A percentile compares a stretch with the other conserved stretches of the same genome.
Evolutionary conservation across 2,113 vertebrate species (phyloP).

Genomic region (Pterocles orientalis): DNA sequence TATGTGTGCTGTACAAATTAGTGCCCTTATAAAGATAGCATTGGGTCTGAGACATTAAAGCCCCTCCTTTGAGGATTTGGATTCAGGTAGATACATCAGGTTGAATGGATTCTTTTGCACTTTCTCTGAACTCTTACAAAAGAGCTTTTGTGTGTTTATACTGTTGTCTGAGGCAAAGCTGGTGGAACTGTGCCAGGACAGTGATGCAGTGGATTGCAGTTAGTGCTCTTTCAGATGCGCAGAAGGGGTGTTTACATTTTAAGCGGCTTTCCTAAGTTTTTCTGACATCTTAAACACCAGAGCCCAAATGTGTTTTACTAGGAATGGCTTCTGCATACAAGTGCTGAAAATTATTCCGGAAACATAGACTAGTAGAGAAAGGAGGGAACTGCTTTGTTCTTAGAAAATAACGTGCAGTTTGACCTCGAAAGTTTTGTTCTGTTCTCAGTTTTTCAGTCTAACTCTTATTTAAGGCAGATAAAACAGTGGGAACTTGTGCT

Average conservation of each 20-base stretch:
- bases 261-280: background rate
- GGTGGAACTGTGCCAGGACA: slow-evolving; percentile 43
- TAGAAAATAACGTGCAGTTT: background rate
- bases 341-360: background rate
- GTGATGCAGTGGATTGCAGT: background rate
- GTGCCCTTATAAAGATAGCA: slow-evolving; percentile 27
- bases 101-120: slow-evolving; percentile 7
- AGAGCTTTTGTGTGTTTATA: slow-evolving; percentile 49
- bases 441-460: background rate
- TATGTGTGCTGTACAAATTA: slow-evolving; percentile 1
- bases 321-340: background rate
- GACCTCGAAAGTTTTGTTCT: background rate
- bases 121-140: slow-evolving; percentile 50
- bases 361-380: background rate
- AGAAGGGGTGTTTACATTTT: background rate
- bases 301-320: background rate
- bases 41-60: background rate
- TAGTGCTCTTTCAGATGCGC: background rate
- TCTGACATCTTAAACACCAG: background rate
- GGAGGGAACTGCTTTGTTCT: background rate
- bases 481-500: background rate
- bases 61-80: background rate
- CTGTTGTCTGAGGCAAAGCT: slow-evolving; percentile 38
- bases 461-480: background rate
- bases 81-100: background rate